Percentiles rank a stretch among this genome's conserved stretches.
Evolutionary conservation across 2,797 vertebrate species (phyloP).

Genomic region (Darevskia mixta): DNA sequence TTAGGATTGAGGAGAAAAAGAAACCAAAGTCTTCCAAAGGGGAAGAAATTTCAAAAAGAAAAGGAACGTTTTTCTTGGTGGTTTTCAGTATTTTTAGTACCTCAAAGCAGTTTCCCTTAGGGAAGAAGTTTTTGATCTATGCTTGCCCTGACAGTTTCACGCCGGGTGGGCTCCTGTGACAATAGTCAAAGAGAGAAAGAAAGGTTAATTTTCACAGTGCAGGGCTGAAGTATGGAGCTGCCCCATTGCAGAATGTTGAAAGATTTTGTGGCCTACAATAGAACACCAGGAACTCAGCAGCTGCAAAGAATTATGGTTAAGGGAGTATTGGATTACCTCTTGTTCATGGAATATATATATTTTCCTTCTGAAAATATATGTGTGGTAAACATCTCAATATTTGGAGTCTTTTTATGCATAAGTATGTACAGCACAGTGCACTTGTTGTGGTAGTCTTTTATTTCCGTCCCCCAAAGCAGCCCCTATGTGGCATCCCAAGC

Average conservation of each 20-base stretch:
- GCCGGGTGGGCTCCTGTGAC: slow-evolving; percentile 46
- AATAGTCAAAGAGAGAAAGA: slow-evolving; percentile 59
- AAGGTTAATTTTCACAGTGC: slow-evolving; percentile 63
- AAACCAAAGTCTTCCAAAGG: neutral
- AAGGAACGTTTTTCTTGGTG: slow-evolving; percentile 14
- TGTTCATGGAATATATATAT: neutral
- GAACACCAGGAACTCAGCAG: neutral
- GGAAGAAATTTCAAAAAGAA: slow-evolving; percentile 34
- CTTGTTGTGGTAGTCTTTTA: neutral
- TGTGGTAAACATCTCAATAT: neutral
- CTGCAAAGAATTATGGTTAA: neutral
- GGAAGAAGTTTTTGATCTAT: slow-evolving; percentile 62
- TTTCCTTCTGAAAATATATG: slow-evolving; percentile 1
- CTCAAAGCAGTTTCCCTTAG: slow-evolving; percentile 50
- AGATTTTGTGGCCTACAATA: slow-evolving; percentile 17
- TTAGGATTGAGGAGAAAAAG: slow-evolving; percentile 36
- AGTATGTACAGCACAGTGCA: neutral
- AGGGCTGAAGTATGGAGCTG: slow-evolving; percentile 55
- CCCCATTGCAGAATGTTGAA: slow-evolving; percentile 38
- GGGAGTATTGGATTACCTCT: neutral
- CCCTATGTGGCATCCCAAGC: neutral
- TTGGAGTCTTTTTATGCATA: neutral
- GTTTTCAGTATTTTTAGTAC: slow-evolving; percentile 59
- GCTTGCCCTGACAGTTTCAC: slow-evolving; percentile 57
- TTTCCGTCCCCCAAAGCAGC: neutral